These are phyloP conservation scores for Chaetodon trifasciatus DNA, from an alignment of 2,797 vertebrate species.

Conservation along the genomic window DNA sequence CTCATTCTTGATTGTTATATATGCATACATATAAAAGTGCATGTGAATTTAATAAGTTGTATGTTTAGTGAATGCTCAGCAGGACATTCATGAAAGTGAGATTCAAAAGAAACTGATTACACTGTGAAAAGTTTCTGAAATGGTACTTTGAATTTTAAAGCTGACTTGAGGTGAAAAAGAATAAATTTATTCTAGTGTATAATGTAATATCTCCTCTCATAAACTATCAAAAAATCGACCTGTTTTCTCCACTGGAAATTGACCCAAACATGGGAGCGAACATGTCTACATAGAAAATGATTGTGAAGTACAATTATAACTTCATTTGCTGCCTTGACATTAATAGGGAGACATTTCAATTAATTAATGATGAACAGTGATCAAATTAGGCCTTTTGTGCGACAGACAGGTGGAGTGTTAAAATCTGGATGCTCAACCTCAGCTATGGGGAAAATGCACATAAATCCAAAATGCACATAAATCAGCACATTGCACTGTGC, in stretches of 20 bases:
- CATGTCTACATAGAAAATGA: background rate
- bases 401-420: constrained; percentile 34
- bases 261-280: background rate
- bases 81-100: background rate
- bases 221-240: background rate
- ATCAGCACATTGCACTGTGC: background rate
- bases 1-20: background rate
- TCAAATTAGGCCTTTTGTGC: background rate
- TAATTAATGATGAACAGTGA: constrained; percentile 57
- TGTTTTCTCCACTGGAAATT: background rate
- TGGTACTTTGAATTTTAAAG: background rate
- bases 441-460: background rate
- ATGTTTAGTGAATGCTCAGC: background rate
- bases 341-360: constrained; percentile 56
- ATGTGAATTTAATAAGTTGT: too few relatives aligned
- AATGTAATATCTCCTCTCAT: background rate
- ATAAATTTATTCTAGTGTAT: background rate
- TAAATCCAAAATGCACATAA: constrained; percentile 15
- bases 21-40: too few relatives aligned
- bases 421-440: constrained; percentile 6
- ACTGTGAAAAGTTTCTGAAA: background rate
- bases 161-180: too few relatives aligned
- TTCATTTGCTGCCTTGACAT: constrained; percentile 69
- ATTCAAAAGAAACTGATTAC: background rate
- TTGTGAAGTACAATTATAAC: constrained; percentile 51